Evolutionary conservation across 1,140 invertebrate species (phyloP).

Genomic region (Neodiprion virginianus): DNA sequence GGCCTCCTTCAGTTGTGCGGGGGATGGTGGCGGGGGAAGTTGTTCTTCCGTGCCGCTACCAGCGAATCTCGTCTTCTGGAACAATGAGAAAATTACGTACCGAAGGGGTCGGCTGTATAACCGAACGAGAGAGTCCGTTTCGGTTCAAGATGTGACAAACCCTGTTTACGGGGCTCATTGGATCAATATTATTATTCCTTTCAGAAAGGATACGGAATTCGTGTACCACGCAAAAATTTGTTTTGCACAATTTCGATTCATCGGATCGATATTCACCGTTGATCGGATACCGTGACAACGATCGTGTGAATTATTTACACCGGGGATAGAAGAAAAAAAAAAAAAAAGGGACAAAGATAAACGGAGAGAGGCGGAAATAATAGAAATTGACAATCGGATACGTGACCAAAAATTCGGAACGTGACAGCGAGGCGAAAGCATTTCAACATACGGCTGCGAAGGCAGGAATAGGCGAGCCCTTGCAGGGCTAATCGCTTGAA

Average conservation of each 20-base stretch:
- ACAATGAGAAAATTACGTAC: constrained; percentile 32
- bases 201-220: no score
- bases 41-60: constrained; percentile 58
- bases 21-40: constrained; percentile 65
- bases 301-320: background rate
- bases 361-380: constrained; percentile 8
- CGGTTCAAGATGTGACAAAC: no score
- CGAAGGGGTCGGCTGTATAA: background rate
- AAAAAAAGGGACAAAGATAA: constrained; percentile 12
- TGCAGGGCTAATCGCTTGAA: constrained; percentile 25
- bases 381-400: no score
- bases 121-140: no score
- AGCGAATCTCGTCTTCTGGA: constrained; percentile 65
- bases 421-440: background rate
- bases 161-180: no score
- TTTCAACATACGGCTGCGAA: background rate
- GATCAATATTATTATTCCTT: no score
- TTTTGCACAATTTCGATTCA: no score
- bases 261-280: no score
- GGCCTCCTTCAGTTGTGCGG: constrained; percentile 58
- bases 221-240: no score
- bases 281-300: no score
- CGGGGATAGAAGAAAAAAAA: constrained; percentile 13
- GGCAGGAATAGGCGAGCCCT: background rate
- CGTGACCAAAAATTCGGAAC: no score